Base-by-base conservation (phyloP, 2,888 invertebrate species). In the Neuroscelio doddi region DNA sequence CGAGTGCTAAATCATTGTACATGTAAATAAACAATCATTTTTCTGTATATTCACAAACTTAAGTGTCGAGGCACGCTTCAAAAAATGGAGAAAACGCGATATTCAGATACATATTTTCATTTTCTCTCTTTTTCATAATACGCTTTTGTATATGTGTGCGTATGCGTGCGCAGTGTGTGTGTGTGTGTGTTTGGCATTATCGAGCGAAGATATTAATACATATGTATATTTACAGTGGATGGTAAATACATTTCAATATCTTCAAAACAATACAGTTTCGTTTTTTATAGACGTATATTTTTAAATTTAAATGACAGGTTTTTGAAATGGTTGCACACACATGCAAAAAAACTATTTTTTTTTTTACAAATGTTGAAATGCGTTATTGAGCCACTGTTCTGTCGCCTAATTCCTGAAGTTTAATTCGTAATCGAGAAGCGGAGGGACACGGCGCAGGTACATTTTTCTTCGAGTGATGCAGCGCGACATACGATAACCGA, bases 11-110 rank as follows among this genome's bases (percentile, higher is more conserved):
- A 67, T 64, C 66, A 69, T 71, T 77, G 74, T 80, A 76, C 73
- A 42, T 81, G 81, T 81, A 81, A 80, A 81, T 81, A 81, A 80
- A 77, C 72, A 75, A 78, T 59, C 55, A 64, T 70, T 76, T 76
- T 78, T 68, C 73, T 80, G 74, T 77, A 78, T 73, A 79, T 78
- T 81, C 77, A 73, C 58, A 53, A 58, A n/a, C n/a, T 68, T 69
- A 70, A 69, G 67, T 57, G 46, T 52, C 50, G 51, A 64, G 57
- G 50, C 61, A 57, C 50, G 57, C 57, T 64, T 50, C 42, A 50
- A 55, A 39, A 68, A 55, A 61, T 61, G 49, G 57, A 55, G 69
- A 55, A 68, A 51, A 61, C 38, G 47, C 56, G 55, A 68, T 50
- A 51, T 68, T 64, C 42, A 61, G 36, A 64, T 59, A 58, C 49